phyloP scores from a whole-genome alignment of 1,140 invertebrate species.

The Ceratina calcarata region DNA sequence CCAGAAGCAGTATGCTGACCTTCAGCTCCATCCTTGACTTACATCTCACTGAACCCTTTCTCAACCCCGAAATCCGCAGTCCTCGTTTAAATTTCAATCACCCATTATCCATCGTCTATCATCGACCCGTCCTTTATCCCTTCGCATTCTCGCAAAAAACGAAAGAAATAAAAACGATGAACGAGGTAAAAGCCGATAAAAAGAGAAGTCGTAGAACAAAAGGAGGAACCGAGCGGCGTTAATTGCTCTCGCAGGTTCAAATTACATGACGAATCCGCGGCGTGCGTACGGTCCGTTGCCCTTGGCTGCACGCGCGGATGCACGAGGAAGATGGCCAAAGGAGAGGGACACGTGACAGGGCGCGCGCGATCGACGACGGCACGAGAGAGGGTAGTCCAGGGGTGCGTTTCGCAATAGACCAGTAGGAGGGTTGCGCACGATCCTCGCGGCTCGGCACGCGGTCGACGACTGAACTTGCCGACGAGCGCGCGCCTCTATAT shows the following conservation, averaged over 20 bases:
- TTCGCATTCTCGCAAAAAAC: neutral
- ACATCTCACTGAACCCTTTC: slow-evolving; percentile 62
- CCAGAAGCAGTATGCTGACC: slow-evolving; percentile 66
- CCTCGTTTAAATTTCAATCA: neutral
- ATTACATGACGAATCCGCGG: slow-evolving; percentile 33
- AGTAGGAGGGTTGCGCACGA: slow-evolving; percentile 57
- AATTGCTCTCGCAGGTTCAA: slow-evolving; percentile 19
- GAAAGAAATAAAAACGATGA: neutral
- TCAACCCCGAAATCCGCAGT: slow-evolving; percentile 6
- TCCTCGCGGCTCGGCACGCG: slow-evolving; percentile 71
- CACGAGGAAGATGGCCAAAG: neutral
- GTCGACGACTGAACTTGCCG: slow-evolving; percentile 70
- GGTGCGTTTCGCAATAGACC: neutral
- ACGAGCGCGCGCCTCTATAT: slow-evolving; percentile 71
- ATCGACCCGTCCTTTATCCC: neutral
- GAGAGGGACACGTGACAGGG: slow-evolving; percentile 53
- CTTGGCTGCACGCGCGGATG: slow-evolving; percentile 48
- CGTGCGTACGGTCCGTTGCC: slow-evolving; percentile 56
- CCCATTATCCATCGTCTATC: slow-evolving; percentile 5
- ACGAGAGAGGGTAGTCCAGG: slow-evolving; percentile 18
- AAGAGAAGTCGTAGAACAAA: neutral
- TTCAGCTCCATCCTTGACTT: slow-evolving; percentile 64
- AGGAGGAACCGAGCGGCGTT: slow-evolving; percentile 5
- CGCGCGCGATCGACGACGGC: slow-evolving; percentile 30
- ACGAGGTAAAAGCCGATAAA: neutral